Evolutionary conservation across 1,140 invertebrate genomes (phyloP).

Genomic region (Delia radicum): DNA sequence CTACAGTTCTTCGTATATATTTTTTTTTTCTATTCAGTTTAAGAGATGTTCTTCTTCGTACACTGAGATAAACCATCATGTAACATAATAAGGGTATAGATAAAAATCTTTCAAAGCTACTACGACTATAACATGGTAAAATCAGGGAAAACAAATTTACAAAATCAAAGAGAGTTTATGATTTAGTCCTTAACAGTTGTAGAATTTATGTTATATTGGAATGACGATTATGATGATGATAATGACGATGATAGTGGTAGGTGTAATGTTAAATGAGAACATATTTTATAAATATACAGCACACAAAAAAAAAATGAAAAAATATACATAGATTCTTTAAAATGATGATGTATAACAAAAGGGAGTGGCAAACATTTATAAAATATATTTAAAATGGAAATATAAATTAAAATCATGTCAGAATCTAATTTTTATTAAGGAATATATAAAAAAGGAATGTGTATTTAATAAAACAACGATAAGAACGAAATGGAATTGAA

Average conservation of each 20-base stretch:
- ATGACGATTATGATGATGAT: background rate
- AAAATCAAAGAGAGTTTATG: background rate
- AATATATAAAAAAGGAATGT: too few species aligned
- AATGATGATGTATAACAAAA: background rate
- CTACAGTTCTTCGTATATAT: background rate
- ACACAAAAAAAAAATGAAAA: background rate
- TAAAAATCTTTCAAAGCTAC: slow-evolving; percentile 11
- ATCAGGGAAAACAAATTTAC: background rate
- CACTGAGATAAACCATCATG: slow-evolving; percentile 6
- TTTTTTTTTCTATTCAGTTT: background rate
- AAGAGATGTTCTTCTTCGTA: background rate
- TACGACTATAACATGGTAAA: background rate
- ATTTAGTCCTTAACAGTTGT: too few species aligned
- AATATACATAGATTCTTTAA: background rate
- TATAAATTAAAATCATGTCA: background rate
- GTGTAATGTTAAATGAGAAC: slow-evolving; percentile 7
- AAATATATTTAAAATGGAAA: background rate
- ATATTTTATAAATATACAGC: slow-evolving; percentile 11
- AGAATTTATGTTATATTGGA: background rate
- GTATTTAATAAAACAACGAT: too few species aligned
- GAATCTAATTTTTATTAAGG: too few species aligned
- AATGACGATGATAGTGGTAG: background rate
- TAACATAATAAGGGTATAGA: slow-evolving; percentile 20
- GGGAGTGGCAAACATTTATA: background rate
- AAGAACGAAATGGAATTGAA: too few species aligned